phyloP scores from a whole-genome alignment of 2,113 vertebrate species.

The Rhabdomys dilectus region DNA sequence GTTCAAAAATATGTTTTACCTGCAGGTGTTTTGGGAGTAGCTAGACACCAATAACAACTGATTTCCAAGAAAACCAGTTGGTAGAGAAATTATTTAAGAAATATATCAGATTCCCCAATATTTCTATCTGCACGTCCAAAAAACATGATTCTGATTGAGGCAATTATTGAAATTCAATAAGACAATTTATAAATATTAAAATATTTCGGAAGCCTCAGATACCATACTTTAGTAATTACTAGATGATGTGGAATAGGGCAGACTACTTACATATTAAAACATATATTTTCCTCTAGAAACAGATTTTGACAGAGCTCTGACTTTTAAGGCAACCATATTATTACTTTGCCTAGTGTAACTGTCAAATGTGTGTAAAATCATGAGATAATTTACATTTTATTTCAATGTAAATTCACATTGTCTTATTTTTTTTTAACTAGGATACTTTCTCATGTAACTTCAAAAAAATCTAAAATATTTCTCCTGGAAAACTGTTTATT shows the following conservation, averaged over 20 bases:
- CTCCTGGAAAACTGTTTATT: neutral
- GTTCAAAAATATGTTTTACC: neutral
- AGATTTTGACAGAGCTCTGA: conserved; percentile 68
- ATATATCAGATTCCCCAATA: conserved; percentile 46
- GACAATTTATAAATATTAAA: conserved; percentile 65
- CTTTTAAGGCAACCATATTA: conserved; percentile 66
- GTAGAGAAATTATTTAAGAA: neutral
- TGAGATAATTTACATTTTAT: conserved; percentile 59
- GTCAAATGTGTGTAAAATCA: conserved; percentile 54
- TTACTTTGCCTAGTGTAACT: conserved; percentile 61
- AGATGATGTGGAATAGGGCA: conserved; percentile 39
- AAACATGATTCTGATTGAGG: conserved; percentile 39
- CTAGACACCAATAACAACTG: neutral
- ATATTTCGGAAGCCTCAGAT: conserved; percentile 48
- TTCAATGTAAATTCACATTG: neutral
- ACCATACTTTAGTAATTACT: conserved; percentile 36
- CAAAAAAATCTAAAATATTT: neutral
- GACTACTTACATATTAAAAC: conserved; percentile 61
- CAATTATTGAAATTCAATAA: conserved; percentile 57
- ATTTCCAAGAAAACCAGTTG: neutral
- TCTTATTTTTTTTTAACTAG: conserved; percentile 30
- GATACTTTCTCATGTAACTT: neutral
- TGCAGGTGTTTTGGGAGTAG: neutral
- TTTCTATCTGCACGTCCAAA: conserved; percentile 13
- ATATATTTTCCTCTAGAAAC: conserved; percentile 71